Evolutionary conservation across 2,888 invertebrate species (phyloP).

Genomic region (Ceratothoa steindachneri): DNA sequence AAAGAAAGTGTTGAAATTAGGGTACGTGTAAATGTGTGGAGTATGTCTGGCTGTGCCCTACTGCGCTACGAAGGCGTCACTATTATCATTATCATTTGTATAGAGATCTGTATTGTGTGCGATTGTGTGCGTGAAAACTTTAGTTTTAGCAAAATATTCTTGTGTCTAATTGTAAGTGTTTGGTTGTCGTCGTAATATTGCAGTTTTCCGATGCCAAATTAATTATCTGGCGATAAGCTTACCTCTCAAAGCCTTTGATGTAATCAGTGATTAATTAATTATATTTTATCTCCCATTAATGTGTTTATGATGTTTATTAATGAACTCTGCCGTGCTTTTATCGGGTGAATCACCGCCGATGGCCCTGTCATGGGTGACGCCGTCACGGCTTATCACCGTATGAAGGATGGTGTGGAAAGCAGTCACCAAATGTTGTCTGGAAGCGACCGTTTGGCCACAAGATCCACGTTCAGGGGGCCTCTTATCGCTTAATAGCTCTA

Average conservation of each 20-base stretch:
- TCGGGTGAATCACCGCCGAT: too few relatives aligned
- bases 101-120: too few relatives aligned
- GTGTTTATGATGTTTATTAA: conserved; percentile 7
- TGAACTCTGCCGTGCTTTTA: not conserved
- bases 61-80: too few relatives aligned
- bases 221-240: not conserved
- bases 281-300: not conserved
- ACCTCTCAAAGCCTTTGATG: not conserved
- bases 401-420: too few relatives aligned
- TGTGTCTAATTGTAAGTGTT: too few relatives aligned
- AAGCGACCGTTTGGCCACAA: not conserved
- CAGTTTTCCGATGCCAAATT: conserved; percentile 2
- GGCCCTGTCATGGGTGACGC: not conserved
- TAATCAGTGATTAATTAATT: conserved; percentile 7
- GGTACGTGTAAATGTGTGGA: too few relatives aligned
- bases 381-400: not conserved
- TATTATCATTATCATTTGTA: too few relatives aligned
- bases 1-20: too few relatives aligned
- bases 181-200: too few relatives aligned
- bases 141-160: too few relatives aligned
- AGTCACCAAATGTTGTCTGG: not conserved
- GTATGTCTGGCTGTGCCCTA: too few relatives aligned
- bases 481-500: conserved; percentile 10
- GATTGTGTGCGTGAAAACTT: too few relatives aligned
- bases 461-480: not conserved